Conservation (phyloP, 2,113 vertebrate species). For the Macrotus californicus region DNA sequence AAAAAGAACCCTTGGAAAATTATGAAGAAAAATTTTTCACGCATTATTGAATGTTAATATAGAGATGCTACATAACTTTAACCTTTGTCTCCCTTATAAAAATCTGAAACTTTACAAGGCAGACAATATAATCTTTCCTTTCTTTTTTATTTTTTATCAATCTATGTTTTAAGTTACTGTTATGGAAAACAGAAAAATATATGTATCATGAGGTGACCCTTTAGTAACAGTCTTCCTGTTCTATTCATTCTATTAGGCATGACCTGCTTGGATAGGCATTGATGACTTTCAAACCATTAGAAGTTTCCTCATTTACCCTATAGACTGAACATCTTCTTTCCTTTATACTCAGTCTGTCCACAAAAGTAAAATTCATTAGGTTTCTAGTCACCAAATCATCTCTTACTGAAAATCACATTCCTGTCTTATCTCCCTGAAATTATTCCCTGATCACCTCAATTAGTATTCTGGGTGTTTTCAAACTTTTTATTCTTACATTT, state of each 20-base stretch:
- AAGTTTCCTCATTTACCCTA: background rate
- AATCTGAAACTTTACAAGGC: background rate
- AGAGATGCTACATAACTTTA: background rate
- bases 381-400: background rate
- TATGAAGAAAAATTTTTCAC: background rate
- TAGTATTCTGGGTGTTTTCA: slow-evolving; percentile 22
- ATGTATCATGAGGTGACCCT: background rate
- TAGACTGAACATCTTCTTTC: background rate
- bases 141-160: background rate
- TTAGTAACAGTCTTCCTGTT: background rate
- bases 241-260: background rate
- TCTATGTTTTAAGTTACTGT: background rate
- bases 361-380: background rate
- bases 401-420: background rate
- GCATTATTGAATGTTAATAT: background rate
- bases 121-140: background rate
- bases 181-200: background rate
- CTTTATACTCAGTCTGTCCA: background rate
- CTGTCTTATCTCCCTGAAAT: background rate
- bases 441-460: background rate
- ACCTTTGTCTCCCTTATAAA: background rate
- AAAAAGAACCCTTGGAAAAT: background rate
- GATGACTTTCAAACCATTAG: background rate
- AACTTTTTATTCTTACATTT: slow-evolving; percentile 17
- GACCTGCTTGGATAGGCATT: background rate